Evolutionary conservation across 2,113 vertebrate genomes (phyloP), one percentile per base, ranked within the genome.

Genomic region (Microcebus jonahi): DNA sequence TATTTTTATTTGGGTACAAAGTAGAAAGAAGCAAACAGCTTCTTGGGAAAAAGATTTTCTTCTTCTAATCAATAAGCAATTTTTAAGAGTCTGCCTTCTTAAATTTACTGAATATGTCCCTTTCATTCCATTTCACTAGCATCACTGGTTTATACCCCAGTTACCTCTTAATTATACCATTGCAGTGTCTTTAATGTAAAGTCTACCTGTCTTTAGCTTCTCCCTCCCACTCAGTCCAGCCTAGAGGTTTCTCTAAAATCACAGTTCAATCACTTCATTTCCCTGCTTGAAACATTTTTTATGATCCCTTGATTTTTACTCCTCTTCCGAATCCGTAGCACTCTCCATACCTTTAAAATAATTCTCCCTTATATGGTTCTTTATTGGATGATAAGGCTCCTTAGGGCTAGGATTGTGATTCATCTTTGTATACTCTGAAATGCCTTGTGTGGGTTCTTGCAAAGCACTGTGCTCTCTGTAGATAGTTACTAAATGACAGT

Each of bases 341-440:
- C 42, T 94, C 39, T 15, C 67, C 84, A 42, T 93, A 75, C 45
- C 39, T 89, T 85, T 95, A 76, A 68, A 12, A 34, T 81, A 95
- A 80, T 71, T 89, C 61, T 14, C 77, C 71, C 15, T 5, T 21
- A 87, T 81, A 1, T 92, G 75, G 31, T 84, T 93, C 63, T 83
- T 90, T 92, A 88, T 84, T 94, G 77, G 53, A 48, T 90, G 93
- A 42, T 91, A 81, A 91, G 25, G 17, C 14, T 90, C 15, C 79
- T 91, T 88, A 65, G 48, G 61, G 48, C 55, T 95, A 61, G 25
- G 81, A 63, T 59, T 96, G 8, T 88, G 23, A 82, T 92, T 93
- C 55, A 71, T 93, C 61, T 95, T 76, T 92, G 23, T 82, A 53
- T 86, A 27, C 53, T 87, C 42, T 79, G 36, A 97, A 95, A 89